Conservation (phyloP, 1,140 invertebrate species). For the Apis florea region DNA sequence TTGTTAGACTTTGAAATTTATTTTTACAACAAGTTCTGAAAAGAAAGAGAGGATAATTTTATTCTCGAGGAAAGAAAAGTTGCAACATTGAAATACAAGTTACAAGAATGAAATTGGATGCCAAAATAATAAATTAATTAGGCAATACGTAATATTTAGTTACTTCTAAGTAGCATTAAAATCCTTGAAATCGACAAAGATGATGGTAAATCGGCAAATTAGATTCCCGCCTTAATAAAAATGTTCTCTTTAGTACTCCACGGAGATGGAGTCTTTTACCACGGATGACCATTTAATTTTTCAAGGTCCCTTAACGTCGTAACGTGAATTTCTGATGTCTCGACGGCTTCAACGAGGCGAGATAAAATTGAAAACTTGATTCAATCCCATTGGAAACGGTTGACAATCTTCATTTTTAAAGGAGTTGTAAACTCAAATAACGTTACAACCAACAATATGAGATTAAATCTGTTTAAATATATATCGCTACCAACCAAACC, state of each 20-base stretch:
- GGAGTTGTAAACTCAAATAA: neutral
- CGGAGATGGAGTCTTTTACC: neutral
- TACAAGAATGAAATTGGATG: too few species aligned
- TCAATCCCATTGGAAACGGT: neutral
- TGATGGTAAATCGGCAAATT: conserved; percentile 9
- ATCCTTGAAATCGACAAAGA: neutral
- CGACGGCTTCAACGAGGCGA: neutral
- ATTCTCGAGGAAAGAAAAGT: too few species aligned
- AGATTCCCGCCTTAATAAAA: neutral
- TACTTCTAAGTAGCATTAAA: neutral
- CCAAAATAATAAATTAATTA: neutral
- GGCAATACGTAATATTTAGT: neutral
- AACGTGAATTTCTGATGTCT: conserved; percentile 43
- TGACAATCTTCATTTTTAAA: neutral
- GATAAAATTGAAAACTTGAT: neutral
- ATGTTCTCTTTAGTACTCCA: neutral
- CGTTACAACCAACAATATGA: too few species aligned
- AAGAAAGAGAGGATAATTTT: neutral
- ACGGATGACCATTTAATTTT: conserved; percentile 35
- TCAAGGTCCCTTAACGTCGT: conserved; percentile 25
- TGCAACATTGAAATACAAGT: neutral
- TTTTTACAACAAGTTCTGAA: too few species aligned
- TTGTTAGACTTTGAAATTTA: too few species aligned
- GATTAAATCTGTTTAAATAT: too few species aligned
- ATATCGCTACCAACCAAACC: too few species aligned